phyloP scores from a whole-genome alignment of 2,797 vertebrate species.

The Rhabdomys pumilio region DNA sequence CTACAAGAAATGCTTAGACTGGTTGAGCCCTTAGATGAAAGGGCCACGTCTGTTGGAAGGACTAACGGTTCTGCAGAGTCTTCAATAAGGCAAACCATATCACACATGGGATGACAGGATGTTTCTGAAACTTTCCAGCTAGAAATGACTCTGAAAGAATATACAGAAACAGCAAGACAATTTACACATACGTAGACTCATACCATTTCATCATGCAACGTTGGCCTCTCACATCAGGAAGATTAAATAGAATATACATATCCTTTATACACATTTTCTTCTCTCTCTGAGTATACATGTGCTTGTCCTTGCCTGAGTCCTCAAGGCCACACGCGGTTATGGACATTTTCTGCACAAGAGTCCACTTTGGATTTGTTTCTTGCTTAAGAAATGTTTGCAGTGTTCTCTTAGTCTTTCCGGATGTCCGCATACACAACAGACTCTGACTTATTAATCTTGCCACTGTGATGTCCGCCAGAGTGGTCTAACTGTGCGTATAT shows the following conservation, averaged over 20 bases:
- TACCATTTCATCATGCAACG: slow-evolving; percentile 87
- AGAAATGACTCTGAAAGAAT: slow-evolving; percentile 67
- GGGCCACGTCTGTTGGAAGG: slow-evolving; percentile 79
- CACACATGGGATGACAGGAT: slow-evolving; percentile 72
- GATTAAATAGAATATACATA: slow-evolving; percentile 90
- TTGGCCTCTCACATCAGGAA: slow-evolving; percentile 83
- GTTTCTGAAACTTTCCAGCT: slow-evolving; percentile 83
- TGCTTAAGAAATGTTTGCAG: slow-evolving; percentile 61
- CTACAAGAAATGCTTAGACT: slow-evolving; percentile 63
- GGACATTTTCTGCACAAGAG: slow-evolving; percentile 82
- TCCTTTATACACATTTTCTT: slow-evolving; percentile 86
- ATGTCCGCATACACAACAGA: slow-evolving; percentile 98
- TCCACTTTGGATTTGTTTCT: slow-evolving; percentile 85
- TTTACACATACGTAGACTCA: background rate
- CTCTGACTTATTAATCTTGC: slow-evolving; percentile 97
- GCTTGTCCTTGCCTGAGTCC: slow-evolving; percentile 87
- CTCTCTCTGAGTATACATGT: slow-evolving; percentile 83
- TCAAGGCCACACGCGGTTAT: slow-evolving; percentile 85
- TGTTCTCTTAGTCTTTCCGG: slow-evolving; percentile 94
- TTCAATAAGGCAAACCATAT: slow-evolving; percentile 82
- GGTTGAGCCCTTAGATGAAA: slow-evolving; percentile 68
- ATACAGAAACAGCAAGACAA: slow-evolving; percentile 39
- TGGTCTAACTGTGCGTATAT: slow-evolving; percentile 89
- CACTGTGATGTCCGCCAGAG: slow-evolving; percentile 93
- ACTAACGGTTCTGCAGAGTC: slow-evolving; percentile 80